Evolutionary conservation across 2,888 invertebrate species (phyloP).

Genomic region (Apamea crenata): DNA sequence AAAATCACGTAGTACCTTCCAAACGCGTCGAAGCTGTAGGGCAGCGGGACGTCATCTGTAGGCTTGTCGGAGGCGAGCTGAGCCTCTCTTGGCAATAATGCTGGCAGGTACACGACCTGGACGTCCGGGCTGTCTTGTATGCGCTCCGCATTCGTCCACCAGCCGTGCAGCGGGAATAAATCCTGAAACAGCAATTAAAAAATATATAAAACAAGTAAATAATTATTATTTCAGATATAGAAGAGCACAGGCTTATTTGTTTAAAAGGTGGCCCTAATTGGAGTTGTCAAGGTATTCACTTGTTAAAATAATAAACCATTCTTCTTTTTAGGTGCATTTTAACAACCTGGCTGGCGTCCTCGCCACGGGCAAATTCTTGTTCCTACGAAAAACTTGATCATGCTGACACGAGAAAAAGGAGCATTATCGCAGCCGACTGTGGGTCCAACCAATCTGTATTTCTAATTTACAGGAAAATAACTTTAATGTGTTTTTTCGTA

Average conservation of each 20-base stretch:
- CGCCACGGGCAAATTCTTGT: neutral
- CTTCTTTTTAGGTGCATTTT: neutral
- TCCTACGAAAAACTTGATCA: neutral
- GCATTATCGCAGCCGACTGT: neutral
- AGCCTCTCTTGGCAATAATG: slow-evolving; percentile 85
- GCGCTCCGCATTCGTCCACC: slow-evolving; percentile 77
- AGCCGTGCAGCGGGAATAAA: slow-evolving; percentile 77
- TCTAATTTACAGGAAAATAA: slow-evolving; percentile 4
- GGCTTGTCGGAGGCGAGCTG: slow-evolving; percentile 78
- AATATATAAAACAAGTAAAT: neutral
- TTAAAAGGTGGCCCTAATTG: neutral
- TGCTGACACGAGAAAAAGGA: neutral
- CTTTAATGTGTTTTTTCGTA: slow-evolving; percentile 18
- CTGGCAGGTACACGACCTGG: slow-evolving; percentile 91
- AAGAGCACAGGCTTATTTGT: neutral
- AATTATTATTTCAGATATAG: neutral
- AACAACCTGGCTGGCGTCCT: neutral
- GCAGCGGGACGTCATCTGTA: slow-evolving; percentile 84
- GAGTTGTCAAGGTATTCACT: neutral
- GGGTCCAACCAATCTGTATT: neutral
- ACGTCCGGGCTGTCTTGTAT: slow-evolving; percentile 82
- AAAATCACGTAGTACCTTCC: slow-evolving; percentile 86
- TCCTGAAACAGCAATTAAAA: slow-evolving; percentile 71
- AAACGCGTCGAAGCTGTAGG: slow-evolving; percentile 91
- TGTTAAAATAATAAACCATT: neutral